phyloP scores from a whole-genome alignment of 1,140 invertebrate genomes.

The Phymastichus coffea region DNA sequence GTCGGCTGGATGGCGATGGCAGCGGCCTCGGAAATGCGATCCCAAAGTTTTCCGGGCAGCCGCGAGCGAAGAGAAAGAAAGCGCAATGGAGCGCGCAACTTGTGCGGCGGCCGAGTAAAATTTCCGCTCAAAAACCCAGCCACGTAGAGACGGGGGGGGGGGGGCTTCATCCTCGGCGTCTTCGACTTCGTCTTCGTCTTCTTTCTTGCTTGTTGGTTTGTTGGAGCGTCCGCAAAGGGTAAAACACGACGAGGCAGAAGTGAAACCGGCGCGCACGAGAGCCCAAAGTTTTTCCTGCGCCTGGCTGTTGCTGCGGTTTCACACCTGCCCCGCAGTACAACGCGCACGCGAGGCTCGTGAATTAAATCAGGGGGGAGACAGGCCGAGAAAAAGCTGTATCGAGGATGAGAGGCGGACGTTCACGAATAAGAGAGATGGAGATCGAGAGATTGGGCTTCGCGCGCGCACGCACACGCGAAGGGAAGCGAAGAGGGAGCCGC shows the following conservation, averaged over 20 bases:
- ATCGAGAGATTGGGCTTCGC: too few relatives aligned
- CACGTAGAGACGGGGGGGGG: constrained; percentile 8
- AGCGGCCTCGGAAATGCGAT: background rate
- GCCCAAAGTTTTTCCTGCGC: background rate
- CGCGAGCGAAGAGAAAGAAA: background rate
- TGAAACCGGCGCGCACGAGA: background rate
- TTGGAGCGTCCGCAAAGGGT: too few relatives aligned
- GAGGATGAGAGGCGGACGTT: constrained; percentile 18
- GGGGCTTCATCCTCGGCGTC: too few relatives aligned
- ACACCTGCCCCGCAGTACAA: constrained; percentile 33
- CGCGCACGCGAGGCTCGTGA: constrained; percentile 16
- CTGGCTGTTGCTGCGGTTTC: constrained; percentile 31
- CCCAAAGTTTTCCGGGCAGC: background rate
- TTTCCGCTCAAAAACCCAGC: constrained; percentile 12
- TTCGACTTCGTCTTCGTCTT: too few relatives aligned
- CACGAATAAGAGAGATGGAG: constrained; percentile 1
- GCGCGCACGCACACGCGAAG: too few relatives aligned
- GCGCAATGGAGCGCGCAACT: background rate
- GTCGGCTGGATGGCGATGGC: too few relatives aligned
- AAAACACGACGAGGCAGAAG: background rate
- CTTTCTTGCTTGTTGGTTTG: too few relatives aligned
- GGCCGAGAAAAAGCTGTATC: too few relatives aligned
- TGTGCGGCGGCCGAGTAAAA: background rate
- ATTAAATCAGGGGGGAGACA: constrained; percentile 35
- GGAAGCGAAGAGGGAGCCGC: background rate